These are phyloP conservation scores for Notolepis coatsorum DNA, from an alignment of 2,797 vertebrate genomes.

Conservation along the genomic window DNA sequence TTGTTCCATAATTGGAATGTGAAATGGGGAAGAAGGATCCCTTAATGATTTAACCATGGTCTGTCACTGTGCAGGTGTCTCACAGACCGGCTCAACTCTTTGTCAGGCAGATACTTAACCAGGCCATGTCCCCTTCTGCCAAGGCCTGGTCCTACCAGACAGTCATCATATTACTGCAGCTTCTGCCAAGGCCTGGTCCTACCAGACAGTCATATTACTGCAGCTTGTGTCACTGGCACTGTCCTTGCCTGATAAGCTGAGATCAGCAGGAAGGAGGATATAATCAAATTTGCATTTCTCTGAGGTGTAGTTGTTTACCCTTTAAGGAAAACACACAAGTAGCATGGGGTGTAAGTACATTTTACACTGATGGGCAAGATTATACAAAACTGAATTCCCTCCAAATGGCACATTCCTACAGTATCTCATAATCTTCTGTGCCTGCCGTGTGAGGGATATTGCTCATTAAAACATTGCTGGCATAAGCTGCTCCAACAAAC, in stretches of 20 bases:
- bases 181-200: background rate
- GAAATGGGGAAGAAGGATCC: slow-evolving; percentile 17
- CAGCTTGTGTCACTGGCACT: background rate
- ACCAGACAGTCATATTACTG: background rate
- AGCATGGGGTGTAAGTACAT: background rate
- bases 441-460: slow-evolving; percentile 5
- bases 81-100: background rate
- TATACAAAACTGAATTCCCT: background rate
- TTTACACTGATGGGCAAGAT: background rate
- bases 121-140: background rate
- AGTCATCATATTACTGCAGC: background rate
- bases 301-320: background rate
- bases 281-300: background rate
- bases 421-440: background rate
- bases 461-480: slow-evolving; percentile 10
- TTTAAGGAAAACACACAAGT: background rate
- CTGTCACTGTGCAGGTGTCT: slow-evolving; percentile 4
- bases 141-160: background rate
- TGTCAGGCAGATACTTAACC: background rate
- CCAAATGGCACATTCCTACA: background rate
- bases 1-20: slow-evolving; percentile 7
- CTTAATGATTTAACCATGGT: slow-evolving; percentile 9
- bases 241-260: background rate
- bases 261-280: background rate
- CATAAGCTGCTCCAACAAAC: background rate